Percentiles rank a stretch among this genome's conserved stretches.
Conservation (phyloP, 1,140 invertebrate species). For the Procambarus virginalis region DNA sequence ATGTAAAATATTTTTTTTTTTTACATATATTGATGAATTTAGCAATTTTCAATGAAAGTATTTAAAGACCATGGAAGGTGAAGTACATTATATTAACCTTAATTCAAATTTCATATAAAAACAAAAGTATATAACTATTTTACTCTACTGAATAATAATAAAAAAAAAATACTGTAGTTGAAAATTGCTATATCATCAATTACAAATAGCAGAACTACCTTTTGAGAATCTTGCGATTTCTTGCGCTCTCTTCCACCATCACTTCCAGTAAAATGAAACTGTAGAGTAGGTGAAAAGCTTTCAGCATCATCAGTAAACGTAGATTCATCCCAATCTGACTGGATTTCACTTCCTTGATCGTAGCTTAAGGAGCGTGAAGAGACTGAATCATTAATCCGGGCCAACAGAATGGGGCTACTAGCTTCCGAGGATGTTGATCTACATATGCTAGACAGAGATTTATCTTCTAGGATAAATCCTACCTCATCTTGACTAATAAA, state of each 20-base stretch:
- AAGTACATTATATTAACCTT: neutral
- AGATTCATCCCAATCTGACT: conserved; percentile 27
- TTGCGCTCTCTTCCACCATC: neutral
- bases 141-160: neutral
- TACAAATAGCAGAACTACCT: conserved; percentile 35
- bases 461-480: conserved; percentile 41
- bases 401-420: neutral
- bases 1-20: conserved; percentile 5
- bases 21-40: neutral
- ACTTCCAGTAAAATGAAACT: neutral
- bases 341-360: neutral
- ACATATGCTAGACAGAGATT: neutral
- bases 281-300: neutral
- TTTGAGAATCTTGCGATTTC: conserved; percentile 28
- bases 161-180: neutral
- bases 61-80: neutral
- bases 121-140: neutral
- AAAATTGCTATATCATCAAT: conserved; percentile 31
- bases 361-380: neutral
- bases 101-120: neutral
- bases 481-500: conserved; percentile 51
- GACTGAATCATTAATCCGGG: neutral
- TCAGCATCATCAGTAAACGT: conserved; percentile 22
- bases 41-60: conserved; percentile 22
- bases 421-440: neutral